A percentile compares a stretch with the other conserved stretches of the same genome.
These are phyloP conservation scores for Hapalemur alaotrensis DNA, from an alignment of 2,797 vertebrate species.

Conservation along the genomic window DNA sequence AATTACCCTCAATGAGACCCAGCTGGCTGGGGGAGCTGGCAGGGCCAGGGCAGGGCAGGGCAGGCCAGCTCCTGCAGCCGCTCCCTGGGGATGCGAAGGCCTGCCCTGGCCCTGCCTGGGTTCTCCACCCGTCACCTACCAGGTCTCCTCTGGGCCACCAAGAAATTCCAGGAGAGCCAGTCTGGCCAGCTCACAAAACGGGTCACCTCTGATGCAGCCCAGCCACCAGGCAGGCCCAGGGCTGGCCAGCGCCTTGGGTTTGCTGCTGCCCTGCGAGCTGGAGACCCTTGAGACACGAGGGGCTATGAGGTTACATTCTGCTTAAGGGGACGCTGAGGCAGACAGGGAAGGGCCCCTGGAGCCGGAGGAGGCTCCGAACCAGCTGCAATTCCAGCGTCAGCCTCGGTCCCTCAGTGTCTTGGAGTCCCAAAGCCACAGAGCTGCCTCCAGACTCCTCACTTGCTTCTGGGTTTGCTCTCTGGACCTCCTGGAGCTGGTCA, in stretches of 20 bases:
- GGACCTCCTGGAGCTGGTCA: neutral
- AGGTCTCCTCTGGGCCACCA: neutral
- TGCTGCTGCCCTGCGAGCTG: neutral
- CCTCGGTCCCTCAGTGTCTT: neutral
- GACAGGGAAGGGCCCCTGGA: neutral
- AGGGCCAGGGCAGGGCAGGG: neutral
- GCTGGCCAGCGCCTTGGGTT: neutral
- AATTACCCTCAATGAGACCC: conserved; percentile 66
- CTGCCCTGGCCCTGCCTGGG: neutral
- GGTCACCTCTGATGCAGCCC: neutral
- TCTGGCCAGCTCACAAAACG: neutral
- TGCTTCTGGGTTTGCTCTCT: neutral
- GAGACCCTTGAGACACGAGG: neutral
- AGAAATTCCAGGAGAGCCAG: neutral
- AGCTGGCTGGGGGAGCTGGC: conserved; percentile 49
- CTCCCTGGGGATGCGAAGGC: neutral
- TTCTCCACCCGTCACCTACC: neutral
- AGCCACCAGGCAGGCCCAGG: neutral
- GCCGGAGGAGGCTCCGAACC: neutral
- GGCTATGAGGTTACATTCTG: neutral
- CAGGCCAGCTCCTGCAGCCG: neutral
- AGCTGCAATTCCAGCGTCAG: no score
- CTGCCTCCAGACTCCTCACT: neutral
- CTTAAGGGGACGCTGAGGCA: neutral
- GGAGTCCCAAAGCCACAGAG: neutral